Evolutionary conservation across 2,888 invertebrate genomes (phyloP), one percentile per base, ranked within the genome.

Genomic region (Amiota minor): DNA sequence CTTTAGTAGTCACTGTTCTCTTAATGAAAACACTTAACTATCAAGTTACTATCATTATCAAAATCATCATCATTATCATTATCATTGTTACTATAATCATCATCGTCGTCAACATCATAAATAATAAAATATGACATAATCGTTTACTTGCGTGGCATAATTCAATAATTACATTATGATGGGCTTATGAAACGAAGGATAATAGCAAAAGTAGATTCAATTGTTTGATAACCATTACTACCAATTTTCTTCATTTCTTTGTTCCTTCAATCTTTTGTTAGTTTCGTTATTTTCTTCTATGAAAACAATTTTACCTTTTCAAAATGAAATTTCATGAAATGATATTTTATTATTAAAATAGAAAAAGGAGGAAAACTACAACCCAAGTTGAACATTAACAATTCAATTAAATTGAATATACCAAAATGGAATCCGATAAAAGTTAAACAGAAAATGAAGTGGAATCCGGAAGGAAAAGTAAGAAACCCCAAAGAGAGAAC

Each of bases 131-230:
- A 71, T 74, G 76, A 72, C 74, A 78, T 84, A 82, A 84, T 83
- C 79, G 80, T 69, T 77, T 75, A 73, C 75, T 82, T 72, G 85
- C 83, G 83, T 84, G 82, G 68, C 35, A 20, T 23, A 23, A 53
- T 16, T 62, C 59, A 69, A 69, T 45, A 69, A 62, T 47, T 46
- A 49, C 47, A 3, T 65, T 47, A 47, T 47, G n/a, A 9, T 61
- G 23, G 67, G 20, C 45, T n/a, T n/a, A 59, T 20, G 11, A 20
- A 16, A 74, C 74, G 72, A 72, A 70, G 70, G 73, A 79, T 83
- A 85, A 79, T 80, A 85, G 80, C 35, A 35, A 35, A 35, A 35
- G 35, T 35, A 35, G 6, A 35, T 35, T 35, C 35, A 35, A 35
- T 35, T 35, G 35, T 35, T 35, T 35, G 6, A 35, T 35, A 35